These are phyloP conservation scores for Oryzias melastigma DNA, from an alignment of 2,113 vertebrate species.

Conservation along the genomic window DNA sequence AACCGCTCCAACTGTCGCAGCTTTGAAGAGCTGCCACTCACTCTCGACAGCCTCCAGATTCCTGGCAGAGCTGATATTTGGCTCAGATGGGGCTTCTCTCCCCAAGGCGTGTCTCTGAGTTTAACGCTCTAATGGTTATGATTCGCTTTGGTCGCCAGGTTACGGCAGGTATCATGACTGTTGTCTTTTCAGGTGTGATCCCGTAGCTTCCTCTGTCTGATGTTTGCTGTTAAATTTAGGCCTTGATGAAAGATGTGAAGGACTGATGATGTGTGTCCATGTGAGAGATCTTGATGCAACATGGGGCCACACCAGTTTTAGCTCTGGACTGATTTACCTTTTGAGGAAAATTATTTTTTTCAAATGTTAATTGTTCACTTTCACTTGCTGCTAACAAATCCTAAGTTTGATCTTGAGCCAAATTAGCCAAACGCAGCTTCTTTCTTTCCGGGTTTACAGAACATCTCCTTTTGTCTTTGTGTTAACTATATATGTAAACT, in stretches of 20 bases:
- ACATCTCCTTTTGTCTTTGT: background rate
- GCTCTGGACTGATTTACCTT: too few species aligned
- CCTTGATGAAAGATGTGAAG: constrained; percentile 16
- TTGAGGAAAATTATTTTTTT: too few species aligned
- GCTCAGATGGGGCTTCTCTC: constrained; percentile 28
- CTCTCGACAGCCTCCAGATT: constrained; percentile 23
- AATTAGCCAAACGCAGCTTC: too few species aligned
- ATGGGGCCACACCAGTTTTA: background rate
- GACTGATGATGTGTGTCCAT: background rate
- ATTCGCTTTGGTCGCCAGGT: constrained; percentile 33
- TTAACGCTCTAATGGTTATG: constrained; percentile 21
- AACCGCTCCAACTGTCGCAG: constrained; percentile 21
- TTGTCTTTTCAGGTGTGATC: background rate
- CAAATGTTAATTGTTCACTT: too few species aligned
- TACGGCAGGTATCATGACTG: background rate
- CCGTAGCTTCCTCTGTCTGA: constrained; percentile 8
- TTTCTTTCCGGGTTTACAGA: too few species aligned
- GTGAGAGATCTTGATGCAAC: too few species aligned
- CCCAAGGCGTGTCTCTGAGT: constrained; percentile 28
- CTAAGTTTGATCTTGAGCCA: too few species aligned
- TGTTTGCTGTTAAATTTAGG: constrained; percentile 15
- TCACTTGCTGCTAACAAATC: too few species aligned
- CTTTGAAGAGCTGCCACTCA: constrained; percentile 28
- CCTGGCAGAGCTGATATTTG: constrained; percentile 40
- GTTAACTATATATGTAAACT: background rate